These are phyloP conservation scores for Taenioides sp. DNA, from an alignment of 2,797 vertebrate species.

Conservation along the genomic window DNA sequence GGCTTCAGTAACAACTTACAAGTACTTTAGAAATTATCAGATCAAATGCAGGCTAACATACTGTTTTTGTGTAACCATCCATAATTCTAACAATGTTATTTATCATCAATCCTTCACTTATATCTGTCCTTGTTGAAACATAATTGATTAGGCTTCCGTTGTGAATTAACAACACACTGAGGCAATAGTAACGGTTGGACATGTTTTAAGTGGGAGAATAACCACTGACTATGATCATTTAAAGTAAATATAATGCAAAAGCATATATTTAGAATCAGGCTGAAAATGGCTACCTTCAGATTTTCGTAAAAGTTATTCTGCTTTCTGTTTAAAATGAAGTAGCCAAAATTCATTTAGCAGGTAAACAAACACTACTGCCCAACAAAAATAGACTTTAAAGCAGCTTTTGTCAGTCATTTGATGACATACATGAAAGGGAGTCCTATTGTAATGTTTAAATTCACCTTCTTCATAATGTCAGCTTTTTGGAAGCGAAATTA, in stretches of 20 bases:
- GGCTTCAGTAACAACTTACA: not conserved
- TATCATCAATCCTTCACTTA: not conserved
- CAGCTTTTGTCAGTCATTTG: conserved; percentile 81
- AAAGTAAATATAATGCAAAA: not conserved
- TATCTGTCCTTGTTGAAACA: not conserved
- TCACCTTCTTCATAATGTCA: conserved; percentile 83
- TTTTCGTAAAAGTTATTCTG: not conserved
- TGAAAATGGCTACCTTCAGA: not conserved
- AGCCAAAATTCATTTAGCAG: not conserved
- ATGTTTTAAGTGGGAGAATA: not conserved
- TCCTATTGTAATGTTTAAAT: conserved; percentile 82
- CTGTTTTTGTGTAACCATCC: not conserved
- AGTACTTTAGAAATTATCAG: not conserved
- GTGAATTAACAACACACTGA: too few species aligned
- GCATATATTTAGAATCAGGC: not conserved
- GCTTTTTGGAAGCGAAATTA: conserved; percentile 86
- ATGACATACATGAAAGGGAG: conserved; percentile 82
- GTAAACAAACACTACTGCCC: not conserved
- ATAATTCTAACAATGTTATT: not conserved
- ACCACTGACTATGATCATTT: not conserved
- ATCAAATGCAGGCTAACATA: not conserved
- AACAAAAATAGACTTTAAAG: conserved; percentile 50
- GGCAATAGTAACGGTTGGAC: too few species aligned
- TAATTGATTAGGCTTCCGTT: not conserved
- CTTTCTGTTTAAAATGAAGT: not conserved